Conservation (phyloP, 1,140 invertebrate genomes). For the Macrotrachela quadricornifera region DNA sequence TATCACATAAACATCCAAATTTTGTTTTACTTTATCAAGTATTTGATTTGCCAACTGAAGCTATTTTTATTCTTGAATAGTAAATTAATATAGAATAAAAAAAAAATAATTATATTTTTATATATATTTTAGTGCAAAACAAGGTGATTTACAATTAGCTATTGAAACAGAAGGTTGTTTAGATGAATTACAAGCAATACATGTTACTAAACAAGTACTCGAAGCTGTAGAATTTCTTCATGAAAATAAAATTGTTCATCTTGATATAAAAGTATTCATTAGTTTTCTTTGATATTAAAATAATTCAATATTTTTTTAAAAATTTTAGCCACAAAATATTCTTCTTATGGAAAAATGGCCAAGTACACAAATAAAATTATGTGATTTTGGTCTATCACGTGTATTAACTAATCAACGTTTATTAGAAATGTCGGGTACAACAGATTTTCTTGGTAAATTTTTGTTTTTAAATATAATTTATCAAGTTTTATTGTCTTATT, state of each 20-base stretch:
- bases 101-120: no score
- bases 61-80: conserved; percentile 8
- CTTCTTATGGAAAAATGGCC: conserved; percentile 44
- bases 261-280: conserved; percentile 70
- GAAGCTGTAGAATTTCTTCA: conserved; percentile 90
- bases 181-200: conserved; percentile 5
- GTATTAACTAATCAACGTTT: conserved; percentile 8
- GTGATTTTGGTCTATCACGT: conserved; percentile 8
- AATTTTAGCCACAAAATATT: conserved; percentile 76
- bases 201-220: conserved; percentile 50
- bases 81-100: neutral
- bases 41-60: conserved; percentile 1
- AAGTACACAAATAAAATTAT: conserved; percentile 6
- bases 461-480: no score
- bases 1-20: conserved; percentile 2
- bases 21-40: conserved; percentile 5
- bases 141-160: conserved; percentile 2
- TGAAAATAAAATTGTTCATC: conserved; percentile 68
- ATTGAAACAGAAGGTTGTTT: neutral
- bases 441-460: conserved; percentile 35
- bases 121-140: neutral
- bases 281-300: neutral
- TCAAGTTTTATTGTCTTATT: no score
- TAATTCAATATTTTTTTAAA: conserved; percentile 7
- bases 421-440: conserved; percentile 36